Percentiles rank a stretch among this genome's conserved stretches.
These are phyloP conservation scores for Pristiophorus japonicus DNA, from an alignment of 2,113 vertebrate species.

Conservation along the genomic window DNA sequence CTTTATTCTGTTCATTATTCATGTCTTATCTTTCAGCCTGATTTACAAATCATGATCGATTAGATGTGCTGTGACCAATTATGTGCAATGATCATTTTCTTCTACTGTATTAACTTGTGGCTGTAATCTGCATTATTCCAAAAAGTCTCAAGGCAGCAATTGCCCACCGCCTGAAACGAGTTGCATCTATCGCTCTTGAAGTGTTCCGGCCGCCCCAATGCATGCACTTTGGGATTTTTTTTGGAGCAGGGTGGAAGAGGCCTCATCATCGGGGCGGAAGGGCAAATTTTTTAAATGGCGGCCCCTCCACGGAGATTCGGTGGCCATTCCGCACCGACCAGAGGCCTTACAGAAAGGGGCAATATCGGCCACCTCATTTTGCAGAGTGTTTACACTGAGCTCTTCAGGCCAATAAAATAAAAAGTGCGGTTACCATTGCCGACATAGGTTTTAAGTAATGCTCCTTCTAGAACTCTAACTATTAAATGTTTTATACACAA, in stretches of 20 bases:
- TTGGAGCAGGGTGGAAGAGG: too few species aligned
- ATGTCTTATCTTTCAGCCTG: neutral
- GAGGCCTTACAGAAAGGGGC: too few species aligned
- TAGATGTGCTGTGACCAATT: slow-evolving; percentile 16
- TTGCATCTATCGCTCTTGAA: too few species aligned
- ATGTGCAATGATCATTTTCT: neutral
- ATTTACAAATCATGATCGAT: slow-evolving; percentile 14
- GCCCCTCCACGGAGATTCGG: too few species aligned
- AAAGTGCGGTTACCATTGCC: neutral
- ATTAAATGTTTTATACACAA: neutral
- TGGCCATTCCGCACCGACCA: too few species aligned
- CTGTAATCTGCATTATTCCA: neutral
- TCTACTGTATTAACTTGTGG: neutral
- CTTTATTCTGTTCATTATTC: slow-evolving; percentile 12
- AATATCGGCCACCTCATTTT: too few species aligned
- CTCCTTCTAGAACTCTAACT: neutral
- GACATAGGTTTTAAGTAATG: neutral
- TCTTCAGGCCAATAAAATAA: neutral
- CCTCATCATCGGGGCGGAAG: too few species aligned
- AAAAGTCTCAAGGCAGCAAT: too few species aligned
- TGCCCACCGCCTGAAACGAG: too few species aligned
- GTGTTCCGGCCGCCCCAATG: too few species aligned
- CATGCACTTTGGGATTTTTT: too few species aligned
- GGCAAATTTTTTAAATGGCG: too few species aligned
- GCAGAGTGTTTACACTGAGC: neutral